Percentiles rank a stretch among this genome's conserved stretches.
phyloP scores from a whole-genome alignment of 2,797 vertebrate genomes.

The Tadarida brasiliensis region DNA sequence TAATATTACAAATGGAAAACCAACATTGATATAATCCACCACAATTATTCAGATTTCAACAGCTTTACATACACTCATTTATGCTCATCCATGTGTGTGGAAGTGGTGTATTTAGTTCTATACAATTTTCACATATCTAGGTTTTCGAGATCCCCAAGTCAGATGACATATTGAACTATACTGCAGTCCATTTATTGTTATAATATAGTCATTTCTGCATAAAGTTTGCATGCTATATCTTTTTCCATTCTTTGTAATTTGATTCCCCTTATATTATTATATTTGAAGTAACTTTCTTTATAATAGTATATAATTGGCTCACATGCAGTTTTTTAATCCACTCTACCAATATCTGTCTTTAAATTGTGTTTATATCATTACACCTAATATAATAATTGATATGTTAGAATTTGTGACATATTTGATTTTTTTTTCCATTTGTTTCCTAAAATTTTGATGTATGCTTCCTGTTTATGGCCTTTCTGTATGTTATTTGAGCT shows the following conservation, averaged over 20 bases:
- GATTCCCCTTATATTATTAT: neutral
- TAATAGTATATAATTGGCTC: neutral
- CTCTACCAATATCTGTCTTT: neutral
- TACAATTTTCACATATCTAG: neutral
- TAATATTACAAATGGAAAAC: neutral
- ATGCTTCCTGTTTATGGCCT: neutral
- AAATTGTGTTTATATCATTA: neutral
- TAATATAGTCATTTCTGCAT: neutral
- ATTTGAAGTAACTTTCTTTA: neutral
- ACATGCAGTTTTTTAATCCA: neutral
- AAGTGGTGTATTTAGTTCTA: neutral
- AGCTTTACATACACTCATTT: neutral
- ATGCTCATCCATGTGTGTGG: neutral
- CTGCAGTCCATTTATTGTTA: neutral
- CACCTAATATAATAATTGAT: neutral
- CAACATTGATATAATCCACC: neutral
- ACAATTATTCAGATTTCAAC: neutral
- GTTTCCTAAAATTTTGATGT: neutral
- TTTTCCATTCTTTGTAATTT: neutral
- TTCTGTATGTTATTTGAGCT: neutral
- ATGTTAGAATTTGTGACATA: neutral
- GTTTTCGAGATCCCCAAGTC: neutral
- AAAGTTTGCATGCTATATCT: neutral
- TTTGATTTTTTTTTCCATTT: neutral
- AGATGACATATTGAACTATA: neutral